Evolutionary conservation across 1,140 invertebrate genomes (phyloP), one percentile per base, ranked within the genome.

Genomic region (Lordiphosa clarofinis): DNA sequence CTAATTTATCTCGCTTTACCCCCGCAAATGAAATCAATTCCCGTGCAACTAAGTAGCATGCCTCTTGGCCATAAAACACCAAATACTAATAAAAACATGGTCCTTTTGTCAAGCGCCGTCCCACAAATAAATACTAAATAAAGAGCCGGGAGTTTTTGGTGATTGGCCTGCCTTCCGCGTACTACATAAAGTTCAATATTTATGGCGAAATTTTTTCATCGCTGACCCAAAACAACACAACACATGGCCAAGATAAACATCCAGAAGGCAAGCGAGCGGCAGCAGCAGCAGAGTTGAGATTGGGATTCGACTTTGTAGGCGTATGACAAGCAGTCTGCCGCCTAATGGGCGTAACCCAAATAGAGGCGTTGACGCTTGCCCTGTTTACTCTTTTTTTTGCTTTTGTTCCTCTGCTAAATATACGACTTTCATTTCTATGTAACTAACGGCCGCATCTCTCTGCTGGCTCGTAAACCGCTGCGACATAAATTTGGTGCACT

Each of bases 141-240:
- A 79, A 79, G 53, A 58, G 58, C 39, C 53, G 47, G 50, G 68
- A 57, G 53, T n/a, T n/a, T 50, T 73, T 66, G 70, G 35, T 59
- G 64, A 67, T 67, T 67, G 63, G 54, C 55, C 64, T 59, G 68
- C 60, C 75, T 54, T 70, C 65, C 71, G 75, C 66, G 71, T 67
- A 81, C 76, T 81, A 82, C 72, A 82, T 82, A 82, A 82, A 82
- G 76, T 76, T 76, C 63, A 73, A 84, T 84, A 82, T 82, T 82
- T 82, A 82, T 76, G 78, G 63, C 63, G 12, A 62, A 56, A 48
- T 73, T 68, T 73, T 46, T 71, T 56, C 36, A 48, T 33, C 42
- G 24, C 43, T 64, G 49, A 53, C 38, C 54, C 55, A 55, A 37
- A 24, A 38, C 40, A 47, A 61, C 53, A 9, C 54, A 64, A 53